A percentile compares a stretch with the other conserved stretches of the same genome.
Evolutionary conservation across 2,888 invertebrate genomes (phyloP).

Genomic region (Macrosiphum euphorbiae): DNA sequence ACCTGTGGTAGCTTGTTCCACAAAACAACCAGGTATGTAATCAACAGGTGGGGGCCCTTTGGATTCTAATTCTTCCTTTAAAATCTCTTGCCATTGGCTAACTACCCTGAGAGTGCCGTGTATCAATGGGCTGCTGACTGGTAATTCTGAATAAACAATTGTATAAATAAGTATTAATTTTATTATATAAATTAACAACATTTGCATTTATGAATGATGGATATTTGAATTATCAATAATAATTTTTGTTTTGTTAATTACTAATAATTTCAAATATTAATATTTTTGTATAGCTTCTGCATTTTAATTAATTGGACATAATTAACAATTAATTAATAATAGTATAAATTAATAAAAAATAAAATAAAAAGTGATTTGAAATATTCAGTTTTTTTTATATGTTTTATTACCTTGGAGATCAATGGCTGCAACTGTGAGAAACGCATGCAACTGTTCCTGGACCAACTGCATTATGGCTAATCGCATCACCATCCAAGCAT

Average conservation of each 20-base stretch:
- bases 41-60: slow-evolving; percentile 85
- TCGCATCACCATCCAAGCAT: slow-evolving; percentile 95
- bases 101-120: slow-evolving; percentile 89
- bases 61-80: slow-evolving; percentile 82
- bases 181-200: neutral
- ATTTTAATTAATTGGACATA: neutral
- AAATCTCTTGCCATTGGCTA: slow-evolving; percentile 88
- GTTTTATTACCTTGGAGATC: slow-evolving; percentile 83
- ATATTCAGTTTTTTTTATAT: neutral
- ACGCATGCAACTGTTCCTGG: slow-evolving; percentile 86
- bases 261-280: neutral
- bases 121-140: slow-evolving; percentile 93
- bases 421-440: slow-evolving; percentile 89
- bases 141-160: slow-evolving; percentile 79
- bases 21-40: slow-evolving; percentile 92
- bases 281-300: neutral
- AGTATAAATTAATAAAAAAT: too few relatives aligned
- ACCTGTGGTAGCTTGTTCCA: slow-evolving; percentile 81
- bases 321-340: neutral
- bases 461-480: slow-evolving; percentile 89
- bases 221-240: neutral
- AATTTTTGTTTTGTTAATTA: neutral
- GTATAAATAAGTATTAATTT: neutral
- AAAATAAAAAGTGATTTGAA: too few relatives aligned
- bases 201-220: neutral